Evolutionary conservation across 2,888 invertebrate species (phyloP).

Genomic region (Drosophila flavopinicola): DNA sequence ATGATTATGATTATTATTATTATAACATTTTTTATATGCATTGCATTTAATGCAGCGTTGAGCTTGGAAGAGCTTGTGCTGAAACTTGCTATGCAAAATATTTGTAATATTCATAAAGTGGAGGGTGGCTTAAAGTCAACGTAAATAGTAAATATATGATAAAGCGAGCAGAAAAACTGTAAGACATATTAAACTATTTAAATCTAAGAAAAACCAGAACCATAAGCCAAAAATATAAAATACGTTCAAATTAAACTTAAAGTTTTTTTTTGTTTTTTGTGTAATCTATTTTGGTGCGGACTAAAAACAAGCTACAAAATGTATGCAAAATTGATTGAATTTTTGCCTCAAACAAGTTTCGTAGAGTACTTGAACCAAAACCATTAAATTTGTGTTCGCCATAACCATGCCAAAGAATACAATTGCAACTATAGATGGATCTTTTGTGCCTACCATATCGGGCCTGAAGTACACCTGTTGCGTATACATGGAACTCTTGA

Average conservation of each 20-base stretch:
- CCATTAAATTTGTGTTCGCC: conserved; percentile 36
- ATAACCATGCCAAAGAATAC: conserved; percentile 68
- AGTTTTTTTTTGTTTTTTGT: not conserved
- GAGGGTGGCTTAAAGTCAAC: conserved; percentile 21
- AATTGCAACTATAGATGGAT: conserved; percentile 34
- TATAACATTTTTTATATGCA: conserved; percentile 49
- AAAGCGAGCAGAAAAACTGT: conserved; percentile 25
- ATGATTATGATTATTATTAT: conserved; percentile 22
- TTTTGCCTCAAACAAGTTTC: too few species aligned
- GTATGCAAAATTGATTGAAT: not conserved
- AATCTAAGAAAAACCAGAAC: conserved; percentile 33
- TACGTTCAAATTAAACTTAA: not conserved
- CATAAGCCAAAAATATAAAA: conserved; percentile 21
- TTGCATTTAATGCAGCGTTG: conserved; percentile 68
- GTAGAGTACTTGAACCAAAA: conserved; percentile 29
- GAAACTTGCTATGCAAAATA: conserved; percentile 29
- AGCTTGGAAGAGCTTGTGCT: conserved; percentile 38
- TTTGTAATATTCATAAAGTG: conserved; percentile 31
- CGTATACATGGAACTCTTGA: conserved; percentile 76
- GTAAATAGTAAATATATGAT: conserved; percentile 16
- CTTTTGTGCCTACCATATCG: conserved; percentile 79
- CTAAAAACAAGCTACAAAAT: conserved; percentile 20
- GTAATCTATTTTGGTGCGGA: conserved; percentile 1
- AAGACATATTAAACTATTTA: conserved; percentile 11
- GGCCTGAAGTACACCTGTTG: conserved; percentile 81